phyloP scores from a whole-genome alignment of 2,888 invertebrate species.

The Leistus spinibarbis region DNA sequence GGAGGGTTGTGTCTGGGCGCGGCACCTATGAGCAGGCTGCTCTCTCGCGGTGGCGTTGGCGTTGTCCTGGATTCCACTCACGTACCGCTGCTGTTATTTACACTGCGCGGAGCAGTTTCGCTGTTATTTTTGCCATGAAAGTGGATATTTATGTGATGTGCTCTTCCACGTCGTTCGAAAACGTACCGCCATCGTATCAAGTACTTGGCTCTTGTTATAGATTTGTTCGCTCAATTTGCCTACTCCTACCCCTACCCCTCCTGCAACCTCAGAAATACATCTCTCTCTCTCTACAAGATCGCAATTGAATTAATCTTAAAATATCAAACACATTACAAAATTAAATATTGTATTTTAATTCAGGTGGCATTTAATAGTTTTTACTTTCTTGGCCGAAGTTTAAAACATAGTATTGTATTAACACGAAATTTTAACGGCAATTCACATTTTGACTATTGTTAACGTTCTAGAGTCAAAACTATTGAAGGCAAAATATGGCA shows the following conservation, averaged over 20 bases:
- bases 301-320: too few species aligned
- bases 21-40: neutral
- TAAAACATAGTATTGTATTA: too few species aligned
- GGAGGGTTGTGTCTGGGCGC: neutral
- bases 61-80: slow-evolving; percentile 17
- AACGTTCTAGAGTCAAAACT: too few species aligned
- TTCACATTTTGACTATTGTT: too few species aligned
- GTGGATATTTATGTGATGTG: slow-evolving; percentile 32
- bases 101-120: slow-evolving; percentile 25
- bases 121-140: slow-evolving; percentile 34
- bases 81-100: slow-evolving; percentile 30
- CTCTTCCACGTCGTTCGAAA: neutral
- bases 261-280: too few species aligned
- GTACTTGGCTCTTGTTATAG: slow-evolving; percentile 18
- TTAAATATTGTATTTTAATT: too few species aligned
- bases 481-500: too few species aligned
- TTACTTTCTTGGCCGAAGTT: too few species aligned
- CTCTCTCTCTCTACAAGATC: too few species aligned
- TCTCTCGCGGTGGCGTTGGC: neutral
- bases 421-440: too few species aligned
- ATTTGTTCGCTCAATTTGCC: slow-evolving; percentile 31
- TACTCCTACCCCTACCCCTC: neutral
- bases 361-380: too few species aligned
- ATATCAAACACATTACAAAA: too few species aligned
- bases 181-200: neutral